Percentiles rank a stretch among this genome's conserved stretches.
Conservation (phyloP, 2,797 vertebrate species). For the Helostoma temminkii region DNA sequence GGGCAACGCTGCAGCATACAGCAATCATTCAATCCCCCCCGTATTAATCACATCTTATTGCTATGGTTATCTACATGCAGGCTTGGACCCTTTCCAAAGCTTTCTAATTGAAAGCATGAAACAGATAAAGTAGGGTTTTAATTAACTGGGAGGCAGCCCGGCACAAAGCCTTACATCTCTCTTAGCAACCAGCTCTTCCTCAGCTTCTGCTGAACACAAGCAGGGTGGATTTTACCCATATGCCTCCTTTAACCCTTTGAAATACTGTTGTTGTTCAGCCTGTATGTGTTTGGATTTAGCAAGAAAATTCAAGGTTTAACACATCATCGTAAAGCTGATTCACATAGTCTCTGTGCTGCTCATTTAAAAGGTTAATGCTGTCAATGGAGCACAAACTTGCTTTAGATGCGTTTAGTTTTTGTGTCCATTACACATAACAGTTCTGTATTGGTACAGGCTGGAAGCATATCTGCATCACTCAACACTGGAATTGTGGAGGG, state of each 20-base stretch:
- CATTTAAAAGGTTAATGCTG: background rate
- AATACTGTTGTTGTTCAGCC: slow-evolving; percentile 32
- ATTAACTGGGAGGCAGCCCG: slow-evolving; percentile 79
- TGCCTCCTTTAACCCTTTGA: slow-evolving; percentile 63
- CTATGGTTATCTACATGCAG: slow-evolving; percentile 75
- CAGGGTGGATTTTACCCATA: slow-evolving; percentile 64
- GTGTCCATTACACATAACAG: background rate
- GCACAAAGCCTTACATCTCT: slow-evolving; percentile 74
- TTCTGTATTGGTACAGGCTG: background rate
- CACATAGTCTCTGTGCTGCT: slow-evolving; percentile 9
- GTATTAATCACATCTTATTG: slow-evolving; percentile 78
- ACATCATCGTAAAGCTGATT: slow-evolving; percentile 23
- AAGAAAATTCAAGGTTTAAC: slow-evolving; percentile 34
- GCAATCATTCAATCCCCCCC: slow-evolving; percentile 29
- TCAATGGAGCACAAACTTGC: background rate
- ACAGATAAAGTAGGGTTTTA: slow-evolving; percentile 82
- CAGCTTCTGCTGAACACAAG: slow-evolving; percentile 71
- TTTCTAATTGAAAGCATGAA: slow-evolving; percentile 83
- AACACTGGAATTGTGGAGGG: slow-evolving; percentile 35
- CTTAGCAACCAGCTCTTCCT: slow-evolving; percentile 80
- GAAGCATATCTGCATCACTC: slow-evolving; percentile 37
- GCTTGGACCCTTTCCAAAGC: slow-evolving; percentile 73
- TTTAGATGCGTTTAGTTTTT: background rate
- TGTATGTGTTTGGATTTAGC: slow-evolving; percentile 26
- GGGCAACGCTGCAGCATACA: slow-evolving; percentile 56